Base-by-base conservation (phyloP, 1,140 invertebrate species). In the Lerema accius region DNA sequence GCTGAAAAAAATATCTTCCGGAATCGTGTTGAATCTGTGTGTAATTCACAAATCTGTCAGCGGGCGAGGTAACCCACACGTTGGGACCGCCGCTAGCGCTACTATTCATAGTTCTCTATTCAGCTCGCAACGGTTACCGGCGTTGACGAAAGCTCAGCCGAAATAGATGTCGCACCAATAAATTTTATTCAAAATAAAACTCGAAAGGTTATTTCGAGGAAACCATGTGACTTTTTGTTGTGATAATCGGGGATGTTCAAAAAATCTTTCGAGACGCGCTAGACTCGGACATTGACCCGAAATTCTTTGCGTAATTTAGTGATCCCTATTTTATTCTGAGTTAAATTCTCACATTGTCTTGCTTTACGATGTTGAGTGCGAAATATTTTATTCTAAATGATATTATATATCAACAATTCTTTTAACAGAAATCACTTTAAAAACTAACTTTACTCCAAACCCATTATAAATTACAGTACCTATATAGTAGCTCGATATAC, bases 31-130 rank as follows among this genome's bases (percentile, higher is more conserved):
- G 65, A 65, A 76, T 82, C 73, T 77, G 71, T 77, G 64, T 78
- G 84, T 86, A 82, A 75, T 73, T 81, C 86, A 90, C 88, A 90
- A 89, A 88, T 86, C 86, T 88, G 83, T 90, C 88, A 86, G 55
- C 80, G 17, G n/a, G 50, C 50, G 56, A 55, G 61, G 69, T 72
- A 59, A 69, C 73, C 79, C 71, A 76, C 76, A 69, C 67, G 59
- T 61, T 70, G 73, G 69, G 26, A 32, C 11, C 40, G 19, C 19
- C 2, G 5, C 56, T 69, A 63, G 59, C 73, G 63, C 58, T 51
- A 70, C 78, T 88, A 86, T 86, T 86, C 85, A 89, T 85, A 84
- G 82, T 76, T 56, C 28, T 66, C 69, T 74, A 73, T 76, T 71
- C 71, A 49, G 67, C 71, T 68, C 63, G 70, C 68, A 71, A 78